phyloP scores from a whole-genome alignment of 92 coral and sea anemone species.

The Siderastrea radians region DNA sequence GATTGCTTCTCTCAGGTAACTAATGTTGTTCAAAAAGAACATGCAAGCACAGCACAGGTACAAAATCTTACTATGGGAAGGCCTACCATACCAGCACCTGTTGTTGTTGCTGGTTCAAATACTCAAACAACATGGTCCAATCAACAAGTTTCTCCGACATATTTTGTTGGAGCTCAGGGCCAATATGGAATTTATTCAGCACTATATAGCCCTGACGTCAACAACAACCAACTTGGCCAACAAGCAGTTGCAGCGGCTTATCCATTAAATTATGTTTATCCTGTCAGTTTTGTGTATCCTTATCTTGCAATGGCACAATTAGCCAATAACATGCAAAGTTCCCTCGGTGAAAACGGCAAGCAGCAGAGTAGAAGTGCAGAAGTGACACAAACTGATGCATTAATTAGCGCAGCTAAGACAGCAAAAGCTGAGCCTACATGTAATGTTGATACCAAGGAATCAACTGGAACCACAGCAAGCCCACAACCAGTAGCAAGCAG shows the following conservation, averaged over 20 bases:
- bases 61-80: slow-evolving; percentile 34
- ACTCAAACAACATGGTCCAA: slow-evolving; percentile 58
- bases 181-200: slow-evolving; percentile 48
- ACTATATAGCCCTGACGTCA: slow-evolving; percentile 16
- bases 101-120: slow-evolving; percentile 43
- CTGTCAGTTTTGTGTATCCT: slow-evolving; percentile 46
- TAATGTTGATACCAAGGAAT: background rate
- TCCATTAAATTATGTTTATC: slow-evolving; percentile 50
- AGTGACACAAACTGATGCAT: background rate
- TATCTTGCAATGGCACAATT: slow-evolving; percentile 41
- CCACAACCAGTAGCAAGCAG: background rate
- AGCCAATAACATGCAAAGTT: background rate
- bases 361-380: background rate
- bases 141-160: slow-evolving; percentile 53
- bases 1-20: background rate
- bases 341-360: background rate
- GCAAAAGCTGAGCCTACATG: background rate
- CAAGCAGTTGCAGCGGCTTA: slow-evolving; percentile 35
- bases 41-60: background rate
- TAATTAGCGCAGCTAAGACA: background rate
- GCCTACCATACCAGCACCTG: background rate
- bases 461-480: background rate
- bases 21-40: background rate
- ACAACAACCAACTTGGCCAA: slow-evolving; percentile 28
- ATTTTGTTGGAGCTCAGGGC: slow-evolving; percentile 35